phyloP scores from a whole-genome alignment of 2,888 invertebrate species.

The Patella pellucida region DNA sequence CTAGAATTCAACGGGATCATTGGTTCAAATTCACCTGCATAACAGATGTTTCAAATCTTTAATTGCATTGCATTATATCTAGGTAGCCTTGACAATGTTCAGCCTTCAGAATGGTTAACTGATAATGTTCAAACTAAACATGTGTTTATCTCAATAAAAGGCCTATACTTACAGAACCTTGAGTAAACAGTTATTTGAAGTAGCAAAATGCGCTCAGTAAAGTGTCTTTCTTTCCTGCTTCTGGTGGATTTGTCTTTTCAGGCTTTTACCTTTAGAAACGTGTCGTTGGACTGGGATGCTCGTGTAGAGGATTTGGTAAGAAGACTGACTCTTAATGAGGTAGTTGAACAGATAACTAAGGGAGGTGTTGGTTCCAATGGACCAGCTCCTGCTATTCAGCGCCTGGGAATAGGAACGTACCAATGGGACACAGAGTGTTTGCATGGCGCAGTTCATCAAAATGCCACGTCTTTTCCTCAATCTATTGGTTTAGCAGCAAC shows the following conservation, averaged over 20 bases:
- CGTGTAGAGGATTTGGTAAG: not conserved
- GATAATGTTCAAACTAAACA: too few relatives aligned
- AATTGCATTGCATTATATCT: too few relatives aligned
- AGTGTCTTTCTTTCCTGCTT: too few relatives aligned
- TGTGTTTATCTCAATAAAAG: too few relatives aligned
- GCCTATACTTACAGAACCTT: too few relatives aligned
- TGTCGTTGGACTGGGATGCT: not conserved
- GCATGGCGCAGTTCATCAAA: slow-evolving; percentile 37
- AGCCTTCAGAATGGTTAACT: too few relatives aligned
- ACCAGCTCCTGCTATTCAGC: not conserved
- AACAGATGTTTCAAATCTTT: too few relatives aligned
- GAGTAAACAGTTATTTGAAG: too few relatives aligned
- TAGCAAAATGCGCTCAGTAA: too few relatives aligned
- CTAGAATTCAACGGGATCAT: too few relatives aligned
- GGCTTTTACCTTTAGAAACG: not conserved
- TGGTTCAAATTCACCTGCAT: too few relatives aligned
- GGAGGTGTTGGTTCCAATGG: not conserved
- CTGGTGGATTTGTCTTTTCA: not conserved
- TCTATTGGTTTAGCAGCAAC: slow-evolving; percentile 48
- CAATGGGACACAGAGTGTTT: slow-evolving; percentile 21
- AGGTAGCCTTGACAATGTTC: too few relatives aligned
- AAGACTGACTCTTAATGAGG: not conserved
- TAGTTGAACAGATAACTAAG: not conserved
- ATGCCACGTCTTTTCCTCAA: slow-evolving; percentile 49
- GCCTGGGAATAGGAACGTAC: slow-evolving; percentile 20